These are phyloP conservation scores for Aphis craccivora DNA, from an alignment of 1,140 invertebrate genomes.

Conservation along the genomic window DNA sequence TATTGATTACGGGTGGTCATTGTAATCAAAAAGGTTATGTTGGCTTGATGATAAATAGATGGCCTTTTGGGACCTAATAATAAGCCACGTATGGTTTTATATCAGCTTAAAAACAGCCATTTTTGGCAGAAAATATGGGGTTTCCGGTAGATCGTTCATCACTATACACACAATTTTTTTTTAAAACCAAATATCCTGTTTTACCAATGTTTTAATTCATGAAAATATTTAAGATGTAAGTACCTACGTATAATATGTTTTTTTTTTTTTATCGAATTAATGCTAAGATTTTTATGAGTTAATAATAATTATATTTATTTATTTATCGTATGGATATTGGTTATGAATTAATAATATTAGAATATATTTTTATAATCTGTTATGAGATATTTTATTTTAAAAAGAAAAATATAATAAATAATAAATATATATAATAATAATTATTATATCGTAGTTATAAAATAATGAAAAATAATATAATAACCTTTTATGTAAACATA, in stretches of 20 bases:
- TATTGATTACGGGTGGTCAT: constrained; percentile 45
- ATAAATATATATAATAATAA: no score
- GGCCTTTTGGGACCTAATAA: constrained; percentile 37
- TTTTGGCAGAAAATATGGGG: neutral
- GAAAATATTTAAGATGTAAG: no score
- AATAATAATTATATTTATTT: no score
- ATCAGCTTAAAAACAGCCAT: neutral
- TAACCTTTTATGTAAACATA: neutral
- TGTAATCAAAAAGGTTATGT: constrained; percentile 53
- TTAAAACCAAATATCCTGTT: neutral
- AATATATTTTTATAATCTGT: neutral
- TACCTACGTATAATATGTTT: neutral
- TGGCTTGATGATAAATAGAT: constrained; percentile 42
- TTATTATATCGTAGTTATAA: neutral
- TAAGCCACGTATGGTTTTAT: constrained; percentile 17
- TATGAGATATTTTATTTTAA: neutral
- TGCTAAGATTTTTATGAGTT: neutral
- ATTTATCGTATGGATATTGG: no score
- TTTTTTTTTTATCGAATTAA: neutral
- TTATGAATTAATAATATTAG: no score
- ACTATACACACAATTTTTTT: neutral
- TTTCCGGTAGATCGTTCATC: constrained; percentile 17
- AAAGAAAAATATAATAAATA: neutral
- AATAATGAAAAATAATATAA: no score
- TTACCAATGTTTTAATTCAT: neutral